Evolutionary conservation across 2,113 vertebrate species (phyloP), one percentile per base, ranked within the genome.

Genomic region (Labrus mixtus): DNA sequence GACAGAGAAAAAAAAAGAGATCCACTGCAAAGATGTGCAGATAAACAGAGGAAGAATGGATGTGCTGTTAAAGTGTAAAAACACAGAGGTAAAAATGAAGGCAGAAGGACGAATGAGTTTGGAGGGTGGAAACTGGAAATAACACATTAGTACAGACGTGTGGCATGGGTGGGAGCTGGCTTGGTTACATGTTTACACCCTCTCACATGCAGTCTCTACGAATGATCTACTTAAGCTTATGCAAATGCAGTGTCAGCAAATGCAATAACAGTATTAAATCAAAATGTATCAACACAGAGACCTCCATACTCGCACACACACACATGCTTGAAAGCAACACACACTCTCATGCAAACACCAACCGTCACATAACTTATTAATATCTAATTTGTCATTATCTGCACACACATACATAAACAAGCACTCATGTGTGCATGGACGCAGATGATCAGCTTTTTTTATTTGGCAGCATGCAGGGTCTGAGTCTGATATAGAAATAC

Each of bases 201-300:
- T 81, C 56, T 54, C 63, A 68, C 51, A 57, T 36, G 17, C 45
- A 36, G 13, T 62, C 36, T 55, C 50, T 55, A 50, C 45, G 60
- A 72, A 86, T 71, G 36, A 86, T 87, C 58, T 78, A 65, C 58
- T 81, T 75, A 65, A 51, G 67, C 59, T 76, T 80, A 84, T 85
- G 79, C 36, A 82, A 82, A 84, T 71, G 67, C 60, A 7, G 23
- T 63, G 63, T 86, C 81, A 83, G 81, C 65, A 79, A 78, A 81
- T 6, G 54, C 10, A 46, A 36, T 19, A 57, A 68, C 57, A 20
- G 39, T 37, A 70, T 79, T 69, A 76, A 74, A 62, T 78, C 46
- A 43, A 66, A 69, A 84, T 62, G 55, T 19, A 41, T 45, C 29
- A 48, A 45, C 7, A 8, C 57, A 29, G 41, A 61, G 45, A 53